phyloP scores from a whole-genome alignment of 2,113 vertebrate genomes.

The Vicugna pacos region DNA sequence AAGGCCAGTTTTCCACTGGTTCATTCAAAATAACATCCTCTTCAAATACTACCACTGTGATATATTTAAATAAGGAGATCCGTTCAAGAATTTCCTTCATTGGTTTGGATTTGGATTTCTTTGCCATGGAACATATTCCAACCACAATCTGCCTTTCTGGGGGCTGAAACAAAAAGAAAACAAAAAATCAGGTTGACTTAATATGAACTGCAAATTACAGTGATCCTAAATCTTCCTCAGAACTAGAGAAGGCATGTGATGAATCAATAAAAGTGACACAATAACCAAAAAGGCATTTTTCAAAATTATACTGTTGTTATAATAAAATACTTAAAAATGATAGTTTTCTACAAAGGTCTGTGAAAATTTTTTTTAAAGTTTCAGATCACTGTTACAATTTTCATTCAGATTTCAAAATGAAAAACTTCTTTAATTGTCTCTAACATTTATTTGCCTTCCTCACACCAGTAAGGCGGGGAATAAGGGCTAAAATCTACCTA shows the following conservation, averaged over 20 bases:
- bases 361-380: neutral
- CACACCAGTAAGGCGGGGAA: neutral
- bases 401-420: slow-evolving; percentile 6
- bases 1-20: slow-evolving; percentile 94
- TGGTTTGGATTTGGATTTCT: slow-evolving; percentile 95
- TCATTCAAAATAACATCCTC: slow-evolving; percentile 94
- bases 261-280: slow-evolving; percentile 32
- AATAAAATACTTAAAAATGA: neutral
- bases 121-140: slow-evolving; percentile 96
- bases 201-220: neutral
- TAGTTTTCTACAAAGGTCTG: slow-evolving; percentile 26
- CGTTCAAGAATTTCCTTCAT: slow-evolving; percentile 96
- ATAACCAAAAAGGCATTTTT: neutral
- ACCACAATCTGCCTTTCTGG: slow-evolving; percentile 94
- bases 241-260: neutral
- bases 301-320: neutral
- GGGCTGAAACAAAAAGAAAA: slow-evolving; percentile 85
- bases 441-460: neutral
- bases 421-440: neutral
- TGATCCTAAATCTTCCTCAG: neutral
- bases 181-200: slow-evolving; percentile 51
- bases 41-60: slow-evolving; percentile 94
- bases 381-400: slow-evolving; percentile 6
- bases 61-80: slow-evolving; percentile 94
- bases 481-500: neutral